phyloP scores from a whole-genome alignment of 2,113 vertebrate species.

The Laticauda laticaudata region DNA sequence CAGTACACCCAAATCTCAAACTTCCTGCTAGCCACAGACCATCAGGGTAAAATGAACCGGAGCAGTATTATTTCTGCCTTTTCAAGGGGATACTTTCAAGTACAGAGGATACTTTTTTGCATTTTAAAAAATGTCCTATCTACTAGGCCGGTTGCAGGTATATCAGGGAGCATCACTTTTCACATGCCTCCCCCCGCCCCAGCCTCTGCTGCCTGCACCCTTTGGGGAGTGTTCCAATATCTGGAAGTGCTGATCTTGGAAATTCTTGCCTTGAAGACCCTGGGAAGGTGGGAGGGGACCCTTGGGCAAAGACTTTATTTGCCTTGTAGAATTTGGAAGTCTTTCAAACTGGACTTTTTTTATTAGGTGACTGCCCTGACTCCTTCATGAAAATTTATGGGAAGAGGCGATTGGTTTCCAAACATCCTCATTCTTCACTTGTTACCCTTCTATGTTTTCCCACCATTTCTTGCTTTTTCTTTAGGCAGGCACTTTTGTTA shows the following conservation, averaged over 20 bases:
- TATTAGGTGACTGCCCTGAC: not conserved
- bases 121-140: not conserved
- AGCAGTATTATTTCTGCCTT: not conserved
- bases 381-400: not conserved
- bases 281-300: not conserved
- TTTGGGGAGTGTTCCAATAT: not conserved
- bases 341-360: not conserved
- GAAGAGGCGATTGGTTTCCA: not conserved
- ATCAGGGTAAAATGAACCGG: not conserved
- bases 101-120: not conserved
- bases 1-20: not conserved
- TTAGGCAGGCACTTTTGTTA: not conserved
- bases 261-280: not conserved
- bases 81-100: too few species aligned
- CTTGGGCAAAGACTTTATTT: not conserved
- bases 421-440: not conserved
- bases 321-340: not conserved
- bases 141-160: not conserved
- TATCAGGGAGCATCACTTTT: not conserved
- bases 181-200: not conserved
- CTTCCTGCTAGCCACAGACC: not conserved
- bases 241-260: not conserved
- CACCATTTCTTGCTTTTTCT: not conserved
- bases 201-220: not conserved
- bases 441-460: not conserved